Evolutionary conservation across 2,113 vertebrate genomes (phyloP).

Genomic region (Aldabrachelys gigantea): DNA sequence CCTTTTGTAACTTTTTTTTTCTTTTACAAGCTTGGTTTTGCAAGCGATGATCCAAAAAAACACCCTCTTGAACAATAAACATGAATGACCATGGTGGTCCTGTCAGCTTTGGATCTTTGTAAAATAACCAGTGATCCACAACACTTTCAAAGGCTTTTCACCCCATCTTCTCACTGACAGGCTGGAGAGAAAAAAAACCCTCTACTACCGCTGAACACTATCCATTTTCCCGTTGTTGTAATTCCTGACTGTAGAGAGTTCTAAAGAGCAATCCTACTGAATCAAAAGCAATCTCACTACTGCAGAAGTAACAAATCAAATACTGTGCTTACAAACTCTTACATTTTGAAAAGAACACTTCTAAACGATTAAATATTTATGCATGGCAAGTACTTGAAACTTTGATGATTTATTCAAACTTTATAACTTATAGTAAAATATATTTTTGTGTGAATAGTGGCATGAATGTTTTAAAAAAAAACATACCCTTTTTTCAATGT

Average conservation of each 20-base stretch:
- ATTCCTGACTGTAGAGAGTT: slow-evolving; percentile 7
- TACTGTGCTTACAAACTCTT: slow-evolving; percentile 68
- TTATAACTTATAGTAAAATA: slow-evolving; percentile 66
- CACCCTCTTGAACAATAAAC: slow-evolving; percentile 89
- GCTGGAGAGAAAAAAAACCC: slow-evolving; percentile 5
- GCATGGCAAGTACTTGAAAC: slow-evolving; percentile 57
- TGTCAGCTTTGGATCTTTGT: slow-evolving; percentile 82
- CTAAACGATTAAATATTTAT: slow-evolving; percentile 74
- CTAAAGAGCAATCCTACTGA: slow-evolving; percentile 14
- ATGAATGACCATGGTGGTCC: slow-evolving; percentile 85
- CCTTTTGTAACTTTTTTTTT: neutral
- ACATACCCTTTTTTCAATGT: slow-evolving; percentile 30
- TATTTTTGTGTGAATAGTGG: slow-evolving; percentile 69
- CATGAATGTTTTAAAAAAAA: slow-evolving; percentile 60
- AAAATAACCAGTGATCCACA: slow-evolving; percentile 81
- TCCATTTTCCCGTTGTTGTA: slow-evolving; percentile 27
- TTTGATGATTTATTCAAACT: slow-evolving; percentile 71
- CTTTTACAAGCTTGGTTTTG: slow-evolving; percentile 36
- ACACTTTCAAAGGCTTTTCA: slow-evolving; percentile 67
- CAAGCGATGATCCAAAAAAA: slow-evolving; percentile 77
- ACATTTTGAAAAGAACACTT: slow-evolving; percentile 77
- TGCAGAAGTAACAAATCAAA: slow-evolving; percentile 71
- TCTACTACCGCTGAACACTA: neutral
- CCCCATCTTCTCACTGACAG: slow-evolving; percentile 11
- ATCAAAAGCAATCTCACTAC: slow-evolving; percentile 42